Percentiles rank a stretch among this genome's conserved stretches.
phyloP scores from a whole-genome alignment of 37 sponge, comb jelly and placozoan species.

The Mnemiopsis leidyi region DNA sequence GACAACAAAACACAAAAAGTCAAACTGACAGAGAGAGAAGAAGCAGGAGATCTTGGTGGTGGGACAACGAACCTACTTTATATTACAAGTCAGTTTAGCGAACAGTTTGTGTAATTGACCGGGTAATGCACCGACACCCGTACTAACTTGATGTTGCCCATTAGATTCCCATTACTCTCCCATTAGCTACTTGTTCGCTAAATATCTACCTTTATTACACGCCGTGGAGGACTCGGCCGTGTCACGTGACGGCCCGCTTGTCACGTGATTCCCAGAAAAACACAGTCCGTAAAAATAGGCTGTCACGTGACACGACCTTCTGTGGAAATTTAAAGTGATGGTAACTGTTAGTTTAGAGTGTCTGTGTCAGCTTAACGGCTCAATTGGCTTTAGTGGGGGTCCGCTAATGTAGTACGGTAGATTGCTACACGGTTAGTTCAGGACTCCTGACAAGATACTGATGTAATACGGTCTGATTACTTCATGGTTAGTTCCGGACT shows the following conservation, averaged over 20 bases:
- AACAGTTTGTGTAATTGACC: constrained; percentile 10
- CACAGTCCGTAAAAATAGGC: background rate
- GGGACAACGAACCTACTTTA: background rate
- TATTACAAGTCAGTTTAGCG: background rate
- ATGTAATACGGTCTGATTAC: too few relatives aligned
- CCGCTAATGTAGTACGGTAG: too few relatives aligned
- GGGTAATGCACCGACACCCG: background rate
- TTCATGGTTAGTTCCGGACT: too few relatives aligned
- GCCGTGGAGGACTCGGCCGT: background rate
- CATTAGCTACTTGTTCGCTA: background rate
- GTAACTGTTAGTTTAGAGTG: too few relatives aligned
- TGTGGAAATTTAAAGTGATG: too few relatives aligned
- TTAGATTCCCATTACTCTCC: background rate
- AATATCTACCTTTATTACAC: background rate
- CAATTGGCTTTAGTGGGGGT: too few relatives aligned
- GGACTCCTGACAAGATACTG: too few relatives aligned
- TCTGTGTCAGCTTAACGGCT: too few relatives aligned
- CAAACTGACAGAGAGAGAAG: background rate
- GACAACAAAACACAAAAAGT: too few relatives aligned
- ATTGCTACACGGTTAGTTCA: too few relatives aligned
- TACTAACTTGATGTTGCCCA: constrained; percentile 21
- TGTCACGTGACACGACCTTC: background rate
- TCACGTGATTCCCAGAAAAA: background rate
- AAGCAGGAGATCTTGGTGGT: too few relatives aligned
- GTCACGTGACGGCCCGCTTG: background rate